Evolutionary conservation across 2,888 invertebrate species (phyloP), one percentile per base, ranked within the genome.

Genomic region (Drosophila multiciliata): DNA sequence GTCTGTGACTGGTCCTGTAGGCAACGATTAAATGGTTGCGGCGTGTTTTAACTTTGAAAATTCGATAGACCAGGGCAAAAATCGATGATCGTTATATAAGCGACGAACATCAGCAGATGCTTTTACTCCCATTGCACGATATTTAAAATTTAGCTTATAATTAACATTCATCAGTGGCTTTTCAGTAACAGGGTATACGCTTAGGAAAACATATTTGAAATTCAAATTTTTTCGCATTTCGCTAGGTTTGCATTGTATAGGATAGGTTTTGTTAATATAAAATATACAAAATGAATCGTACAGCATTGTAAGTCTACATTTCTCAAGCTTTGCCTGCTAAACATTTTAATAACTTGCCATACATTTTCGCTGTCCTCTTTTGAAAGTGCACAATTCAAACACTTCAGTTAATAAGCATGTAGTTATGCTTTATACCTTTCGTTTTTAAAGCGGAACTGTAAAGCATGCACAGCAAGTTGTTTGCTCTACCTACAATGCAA

Each of bases 111-210:
- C 45, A 33, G 45, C 45, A 52, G 55, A 61, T 55, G 62, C 35
- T 9, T 54, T 52, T 65, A 59, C 68, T 65, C 62, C 73, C 59
- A 35, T 60, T 68, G 75, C 68, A 73, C 70, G 73, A 75, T 81
- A 83, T 75, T 73, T 45, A 72, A 66, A 69, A 60, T 54, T 63
- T 48, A 60, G 45, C 50, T 64, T 62, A 59, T 68, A 80, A 81
- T 80, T 81, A 77, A 75, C 68, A 77, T 77, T 74, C 57, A 68
- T 45, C 36, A 55, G 48, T 45, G 36, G 32, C 50, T 54, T 61
- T 55, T 17, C 35, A 35, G 49, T 55, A 42, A 20, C 54, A 42
- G 42, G 42, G 60, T 32, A 66, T 33, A 62, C 48, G 49, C 45
- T 50, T 42, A 38, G 20, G 38, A 35, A 53, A 72, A 52, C 66